phyloP scores from a whole-genome alignment of 2,888 invertebrate genomes.

The Nudaria mundana region DNA sequence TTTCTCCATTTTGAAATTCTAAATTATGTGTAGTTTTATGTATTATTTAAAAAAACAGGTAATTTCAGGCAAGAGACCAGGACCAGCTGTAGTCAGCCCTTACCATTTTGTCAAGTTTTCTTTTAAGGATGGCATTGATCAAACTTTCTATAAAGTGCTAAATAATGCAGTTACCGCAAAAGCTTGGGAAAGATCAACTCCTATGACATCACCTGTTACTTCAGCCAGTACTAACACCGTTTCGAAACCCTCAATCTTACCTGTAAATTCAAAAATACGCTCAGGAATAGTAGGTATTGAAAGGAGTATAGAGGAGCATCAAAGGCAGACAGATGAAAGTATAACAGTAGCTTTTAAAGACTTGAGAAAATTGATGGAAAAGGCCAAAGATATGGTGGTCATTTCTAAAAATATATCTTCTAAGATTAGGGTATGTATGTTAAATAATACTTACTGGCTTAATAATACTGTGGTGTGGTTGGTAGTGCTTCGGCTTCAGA shows the following conservation, averaged over 20 bases:
- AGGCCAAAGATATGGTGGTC: slow-evolving; percentile 98
- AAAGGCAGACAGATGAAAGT: slow-evolving; percentile 94
- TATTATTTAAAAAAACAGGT: no score
- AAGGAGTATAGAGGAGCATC: slow-evolving; percentile 93
- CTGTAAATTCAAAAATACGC: slow-evolving; percentile 84
- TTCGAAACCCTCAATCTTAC: slow-evolving; percentile 43
- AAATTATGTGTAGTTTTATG: no score
- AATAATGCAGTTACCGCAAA: slow-evolving; percentile 83
- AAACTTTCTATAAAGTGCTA: slow-evolving; percentile 83
- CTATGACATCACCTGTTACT: slow-evolving; percentile 36
- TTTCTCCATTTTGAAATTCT: no score
- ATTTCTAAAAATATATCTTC: slow-evolving; percentile 95
- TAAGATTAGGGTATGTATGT: slow-evolving; percentile 87
- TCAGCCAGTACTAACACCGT: slow-evolving; percentile 39
- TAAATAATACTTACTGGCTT: neutral
- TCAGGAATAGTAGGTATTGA: slow-evolving; percentile 98
- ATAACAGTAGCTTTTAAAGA: slow-evolving; percentile 98
- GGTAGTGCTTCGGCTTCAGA: no score
- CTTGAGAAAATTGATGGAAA: slow-evolving; percentile 94
- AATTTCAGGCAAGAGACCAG: slow-evolving; percentile 84
- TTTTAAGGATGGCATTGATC: slow-evolving; percentile 90
- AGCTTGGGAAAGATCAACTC: slow-evolving; percentile 82
- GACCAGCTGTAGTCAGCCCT: slow-evolving; percentile 86
- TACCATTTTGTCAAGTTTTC: slow-evolving; percentile 91
- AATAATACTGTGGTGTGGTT: no score